Percentiles rank a stretch among this genome's conserved stretches.
phyloP scores from a whole-genome alignment of 2,888 invertebrate genomes.

The Vandiemenella viatica region DNA sequence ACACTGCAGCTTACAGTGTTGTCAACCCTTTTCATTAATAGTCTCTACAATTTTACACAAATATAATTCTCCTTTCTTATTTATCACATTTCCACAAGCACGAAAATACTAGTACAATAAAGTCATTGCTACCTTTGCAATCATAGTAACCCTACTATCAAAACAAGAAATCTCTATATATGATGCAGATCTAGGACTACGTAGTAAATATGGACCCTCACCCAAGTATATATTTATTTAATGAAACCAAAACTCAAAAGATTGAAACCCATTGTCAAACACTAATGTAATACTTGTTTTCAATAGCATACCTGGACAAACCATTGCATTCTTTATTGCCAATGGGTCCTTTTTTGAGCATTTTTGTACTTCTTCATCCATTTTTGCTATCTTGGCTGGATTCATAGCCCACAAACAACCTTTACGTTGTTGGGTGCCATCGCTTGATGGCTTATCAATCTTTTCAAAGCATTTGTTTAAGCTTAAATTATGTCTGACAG shows the following conservation, averaged over 20 bases:
- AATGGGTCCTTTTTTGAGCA: slow-evolving; percentile 92
- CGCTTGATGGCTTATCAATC: slow-evolving; percentile 84
- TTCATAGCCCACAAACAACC: slow-evolving; percentile 94
- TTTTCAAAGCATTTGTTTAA: slow-evolving; percentile 98
- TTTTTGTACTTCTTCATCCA: slow-evolving; percentile 96
- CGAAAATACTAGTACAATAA: too few relatives aligned
- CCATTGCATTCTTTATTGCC: slow-evolving; percentile 86
- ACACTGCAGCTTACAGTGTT: too few relatives aligned
- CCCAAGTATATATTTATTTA: background rate
- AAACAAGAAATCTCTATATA: too few relatives aligned
- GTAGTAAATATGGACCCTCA: background rate
- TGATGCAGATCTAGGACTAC: too few relatives aligned
- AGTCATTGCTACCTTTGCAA: too few relatives aligned
- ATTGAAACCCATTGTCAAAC: background rate
- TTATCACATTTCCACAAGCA: too few relatives aligned
- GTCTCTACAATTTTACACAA: too few relatives aligned
- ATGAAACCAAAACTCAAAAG: background rate
- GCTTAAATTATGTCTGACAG: slow-evolving; percentile 91
- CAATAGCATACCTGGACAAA: slow-evolving; percentile 82
- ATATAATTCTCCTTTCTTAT: too few relatives aligned
- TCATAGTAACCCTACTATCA: too few relatives aligned
- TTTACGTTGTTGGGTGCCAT: slow-evolving; percentile 67
- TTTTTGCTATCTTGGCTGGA: slow-evolving; percentile 84
- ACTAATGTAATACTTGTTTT: background rate
- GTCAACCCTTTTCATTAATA: too few relatives aligned